Conservation (phyloP, 2,888 invertebrate genomes). For the Eledone cirrhosa region DNA sequence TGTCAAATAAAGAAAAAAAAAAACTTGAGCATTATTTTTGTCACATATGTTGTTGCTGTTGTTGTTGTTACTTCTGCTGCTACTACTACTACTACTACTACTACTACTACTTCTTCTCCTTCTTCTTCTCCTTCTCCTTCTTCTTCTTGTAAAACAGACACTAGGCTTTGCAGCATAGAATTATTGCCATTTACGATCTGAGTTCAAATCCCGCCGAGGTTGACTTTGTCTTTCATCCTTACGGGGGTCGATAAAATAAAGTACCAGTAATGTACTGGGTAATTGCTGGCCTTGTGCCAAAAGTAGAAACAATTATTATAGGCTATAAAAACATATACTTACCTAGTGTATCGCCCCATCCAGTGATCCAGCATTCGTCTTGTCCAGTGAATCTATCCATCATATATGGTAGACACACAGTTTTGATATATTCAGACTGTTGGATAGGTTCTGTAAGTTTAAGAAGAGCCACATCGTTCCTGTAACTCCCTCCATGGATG, state of each 20-base stretch:
- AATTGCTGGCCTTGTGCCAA: no score
- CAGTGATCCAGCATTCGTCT: conserved; percentile 16
- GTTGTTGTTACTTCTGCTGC: no score
- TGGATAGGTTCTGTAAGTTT: background rate
- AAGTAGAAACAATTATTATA: no score
- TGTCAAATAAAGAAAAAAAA: background rate
- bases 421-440: background rate
- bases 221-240: no score
- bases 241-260: no score
- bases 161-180: no score
- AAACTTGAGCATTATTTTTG: background rate
- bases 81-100: no score
- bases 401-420: background rate
- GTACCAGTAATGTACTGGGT: no score
- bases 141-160: no score
- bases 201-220: no score
- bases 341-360: conserved; percentile 20
- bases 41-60: no score
- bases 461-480: background rate
- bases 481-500: background rate
- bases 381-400: background rate
- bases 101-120: background rate
- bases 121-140: background rate
- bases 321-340: background rate
- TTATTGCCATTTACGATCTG: no score